Percentiles rank a stretch among this genome's conserved stretches.
Conservation (phyloP, 2,888 invertebrate genomes). For the Brachynemurus nebulosus region DNA sequence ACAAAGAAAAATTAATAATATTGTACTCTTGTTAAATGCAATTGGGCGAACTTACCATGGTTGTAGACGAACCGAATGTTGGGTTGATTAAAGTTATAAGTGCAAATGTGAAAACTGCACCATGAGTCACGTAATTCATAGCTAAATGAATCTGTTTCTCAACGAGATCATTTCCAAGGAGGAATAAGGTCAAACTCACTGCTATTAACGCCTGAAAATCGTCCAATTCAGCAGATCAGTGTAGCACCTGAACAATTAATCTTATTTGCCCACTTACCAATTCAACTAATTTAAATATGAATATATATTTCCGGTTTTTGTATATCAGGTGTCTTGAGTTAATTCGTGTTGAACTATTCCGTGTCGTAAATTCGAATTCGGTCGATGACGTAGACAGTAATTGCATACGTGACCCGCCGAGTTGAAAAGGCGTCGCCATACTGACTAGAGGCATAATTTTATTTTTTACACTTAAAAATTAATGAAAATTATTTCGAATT, state of each 20-base stretch:
- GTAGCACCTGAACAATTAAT: neutral
- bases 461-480: too few relatives aligned
- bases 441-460: too few relatives aligned
- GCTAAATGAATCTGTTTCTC: neutral
- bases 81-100: neutral
- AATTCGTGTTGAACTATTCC: too few relatives aligned
- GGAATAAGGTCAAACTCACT: neutral
- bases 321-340: too few relatives aligned
- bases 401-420: neutral
- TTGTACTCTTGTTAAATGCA: too few relatives aligned
- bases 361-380: too few relatives aligned
- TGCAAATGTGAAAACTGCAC: neutral
- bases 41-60: neutral
- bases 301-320: neutral
- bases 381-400: too few relatives aligned
- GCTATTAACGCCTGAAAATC: neutral
- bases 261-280: neutral
- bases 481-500: too few relatives aligned
- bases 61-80: neutral
- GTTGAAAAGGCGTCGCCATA: conserved; percentile 1
- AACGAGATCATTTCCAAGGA: neutral
- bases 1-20: too few relatives aligned
- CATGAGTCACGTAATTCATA: neutral
- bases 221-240: neutral
- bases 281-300: neutral